Conservation (phyloP, 2,113 vertebrate genomes). For the Gorsachius goisagi region DNA sequence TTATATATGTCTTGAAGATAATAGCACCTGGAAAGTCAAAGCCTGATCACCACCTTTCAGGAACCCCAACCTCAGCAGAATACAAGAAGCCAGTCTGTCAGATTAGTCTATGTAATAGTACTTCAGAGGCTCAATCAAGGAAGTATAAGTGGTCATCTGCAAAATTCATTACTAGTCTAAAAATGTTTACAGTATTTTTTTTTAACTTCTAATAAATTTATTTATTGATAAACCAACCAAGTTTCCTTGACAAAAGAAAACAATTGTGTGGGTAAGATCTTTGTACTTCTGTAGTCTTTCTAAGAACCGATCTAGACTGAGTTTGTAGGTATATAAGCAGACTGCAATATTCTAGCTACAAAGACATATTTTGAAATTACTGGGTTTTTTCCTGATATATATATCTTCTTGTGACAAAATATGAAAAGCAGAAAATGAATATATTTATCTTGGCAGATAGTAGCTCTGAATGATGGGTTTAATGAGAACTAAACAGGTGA, state of each 20-base stretch:
- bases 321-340: neutral
- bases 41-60: neutral
- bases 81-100: neutral
- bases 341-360: neutral
- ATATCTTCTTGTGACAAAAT: constrained; percentile 16
- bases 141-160: neutral
- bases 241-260: neutral
- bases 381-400: neutral
- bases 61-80: neutral
- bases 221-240: neutral
- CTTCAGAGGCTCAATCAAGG: neutral
- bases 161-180: neutral
- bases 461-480: constrained; percentile 10
- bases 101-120: neutral
- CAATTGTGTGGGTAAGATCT: neutral
- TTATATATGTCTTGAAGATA: neutral
- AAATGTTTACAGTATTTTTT: neutral
- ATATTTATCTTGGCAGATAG: constrained; percentile 28
- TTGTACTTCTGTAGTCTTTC: neutral
- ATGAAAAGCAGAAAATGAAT: constrained; percentile 32
- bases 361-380: neutral
- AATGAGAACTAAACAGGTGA: constrained; percentile 22
- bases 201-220: neutral
- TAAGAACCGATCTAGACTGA: neutral
- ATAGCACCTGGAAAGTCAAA: neutral